Conservation (phyloP, 2,113 vertebrate species). For the Zapus hudsonius region DNA sequence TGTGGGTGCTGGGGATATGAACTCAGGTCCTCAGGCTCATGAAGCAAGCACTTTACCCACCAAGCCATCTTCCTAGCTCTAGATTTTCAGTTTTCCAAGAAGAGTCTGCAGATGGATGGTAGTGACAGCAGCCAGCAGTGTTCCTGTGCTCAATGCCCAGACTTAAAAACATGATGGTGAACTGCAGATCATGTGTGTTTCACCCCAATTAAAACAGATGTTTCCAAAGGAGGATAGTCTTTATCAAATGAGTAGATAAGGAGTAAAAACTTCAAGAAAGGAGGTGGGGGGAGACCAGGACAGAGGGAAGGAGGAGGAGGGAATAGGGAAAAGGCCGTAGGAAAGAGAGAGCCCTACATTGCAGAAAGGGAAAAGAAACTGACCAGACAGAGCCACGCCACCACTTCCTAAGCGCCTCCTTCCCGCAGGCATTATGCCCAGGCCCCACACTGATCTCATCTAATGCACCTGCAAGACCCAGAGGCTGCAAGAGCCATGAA, state of each 20-base stretch:
- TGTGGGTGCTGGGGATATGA: no score
- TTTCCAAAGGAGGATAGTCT: not conserved
- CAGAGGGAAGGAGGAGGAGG: not conserved
- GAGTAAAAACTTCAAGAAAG: not conserved
- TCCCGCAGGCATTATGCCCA: not conserved
- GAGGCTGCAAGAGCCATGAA: not conserved
- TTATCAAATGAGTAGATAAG: not conserved
- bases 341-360: accelerated
- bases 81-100: not conserved
- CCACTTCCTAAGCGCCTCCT: no score
- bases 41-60: no score
- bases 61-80: not conserved
- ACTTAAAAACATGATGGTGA: not conserved
- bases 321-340: no score
- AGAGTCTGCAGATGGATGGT: not conserved
- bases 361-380: not conserved
- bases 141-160: not conserved
- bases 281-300: not conserved
- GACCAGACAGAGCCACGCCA: no score
- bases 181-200: not conserved
- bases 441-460: not conserved
- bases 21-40: no score
- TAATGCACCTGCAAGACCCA: not conserved
- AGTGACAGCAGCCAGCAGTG: not conserved
- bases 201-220: not conserved